These are phyloP conservation scores for Physella acuta DNA, from an alignment of 1,140 invertebrate species.

Conservation along the genomic window DNA sequence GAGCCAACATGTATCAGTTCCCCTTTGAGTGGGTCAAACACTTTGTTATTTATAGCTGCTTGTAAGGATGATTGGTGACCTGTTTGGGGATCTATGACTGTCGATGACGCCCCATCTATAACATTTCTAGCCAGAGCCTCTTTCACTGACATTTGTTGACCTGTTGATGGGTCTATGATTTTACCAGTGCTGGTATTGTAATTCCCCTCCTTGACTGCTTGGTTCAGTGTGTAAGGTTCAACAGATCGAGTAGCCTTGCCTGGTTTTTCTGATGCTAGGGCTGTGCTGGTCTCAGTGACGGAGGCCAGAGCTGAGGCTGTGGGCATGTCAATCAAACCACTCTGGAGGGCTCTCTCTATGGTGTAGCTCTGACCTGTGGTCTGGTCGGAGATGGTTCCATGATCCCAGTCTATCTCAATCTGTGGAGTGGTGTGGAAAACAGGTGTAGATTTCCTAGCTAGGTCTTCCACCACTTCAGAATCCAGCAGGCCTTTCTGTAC, in stretches of 20 bases:
- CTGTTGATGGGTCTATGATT: constrained; percentile 74
- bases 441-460: constrained; percentile 68
- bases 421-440: constrained; percentile 33
- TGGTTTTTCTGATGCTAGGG: not conserved
- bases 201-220: constrained; percentile 32
- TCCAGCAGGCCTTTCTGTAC: constrained; percentile 82
- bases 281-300: constrained; percentile 34
- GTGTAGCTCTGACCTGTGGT: constrained; percentile 74
- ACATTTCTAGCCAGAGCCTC: constrained; percentile 47
- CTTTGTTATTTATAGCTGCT: constrained; percentile 81
- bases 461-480: constrained; percentile 72
- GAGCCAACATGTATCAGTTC: constrained; percentile 64
- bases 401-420: constrained; percentile 55
- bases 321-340: constrained; percentile 70
- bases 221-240: constrained; percentile 34
- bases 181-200: constrained; percentile 38
- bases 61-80: constrained; percentile 73
- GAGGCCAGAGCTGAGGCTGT: constrained; percentile 42
- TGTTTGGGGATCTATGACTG: constrained; percentile 46
- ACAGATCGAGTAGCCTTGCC: not conserved
- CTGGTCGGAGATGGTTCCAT: constrained; percentile 67
- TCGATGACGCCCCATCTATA: constrained; percentile 46
- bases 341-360: constrained; percentile 74
- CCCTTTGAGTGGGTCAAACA: constrained; percentile 78
- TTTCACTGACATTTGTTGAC: constrained; percentile 39